Base-by-base conservation (phyloP, 2,888 invertebrate species). In the Chloromyia formosa region DNA sequence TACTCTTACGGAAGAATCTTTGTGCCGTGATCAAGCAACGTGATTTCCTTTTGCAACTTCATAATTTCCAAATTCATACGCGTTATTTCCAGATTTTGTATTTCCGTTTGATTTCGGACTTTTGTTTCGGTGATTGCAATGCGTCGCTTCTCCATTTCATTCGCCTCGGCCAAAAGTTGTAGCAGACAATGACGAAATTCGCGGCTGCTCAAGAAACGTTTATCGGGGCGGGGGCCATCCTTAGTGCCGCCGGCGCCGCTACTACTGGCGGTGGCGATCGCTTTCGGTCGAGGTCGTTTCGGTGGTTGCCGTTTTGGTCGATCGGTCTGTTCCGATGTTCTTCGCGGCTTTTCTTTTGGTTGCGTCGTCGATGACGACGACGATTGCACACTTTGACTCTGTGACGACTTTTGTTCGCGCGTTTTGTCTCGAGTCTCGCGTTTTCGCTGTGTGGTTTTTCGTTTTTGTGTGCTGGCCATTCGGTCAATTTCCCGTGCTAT, bases 121-220 rank as follows among this genome's bases (percentile, higher is more conserved):
- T 71, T 71, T 40, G 71, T 71, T 16, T 71, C 71, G 5, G 71
- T 58, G 4, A 71, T 56, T 16, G 71, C 71, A 22, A 71, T 71
- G 4, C 71, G 71, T 1, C 71, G 71, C 56, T 71, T 71, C 20
- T 71, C 71, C 71, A 71, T 71, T 58, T 71, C 71, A 42, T 71
- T 71, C n/a, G 71, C 71, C 49, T 71, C 71, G 14, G 56, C 20
- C 20, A 71, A 20, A 1, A 71, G 40, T 16, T 16, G 20, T 2
- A 71, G 58, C 5, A 71, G 58, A 40, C 58, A 42, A 14, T 71
- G 27, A 4, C 71, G 71, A 35, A 71, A 71, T 45, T 71, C 71
- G 5, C 71, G 71, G 10, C 58, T 40, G 20, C 18, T 27, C 58
- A 71, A 56, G 0, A 58, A 1, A 14, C 27, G 49, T 42, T 71